Conservation (phyloP, 1,140 invertebrate species). For the Calephelis nemesis region DNA sequence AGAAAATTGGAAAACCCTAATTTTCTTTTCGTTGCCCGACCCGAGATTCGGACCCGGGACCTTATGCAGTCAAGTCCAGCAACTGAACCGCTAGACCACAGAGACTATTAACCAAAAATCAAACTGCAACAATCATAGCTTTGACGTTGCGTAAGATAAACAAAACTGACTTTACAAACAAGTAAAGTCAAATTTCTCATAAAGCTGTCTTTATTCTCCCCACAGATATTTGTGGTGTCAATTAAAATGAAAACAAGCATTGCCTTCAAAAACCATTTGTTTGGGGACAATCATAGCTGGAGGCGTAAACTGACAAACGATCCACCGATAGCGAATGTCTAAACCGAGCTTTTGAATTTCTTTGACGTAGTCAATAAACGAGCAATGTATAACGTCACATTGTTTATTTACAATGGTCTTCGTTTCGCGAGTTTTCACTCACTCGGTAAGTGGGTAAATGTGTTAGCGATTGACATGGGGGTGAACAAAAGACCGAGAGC, state of each 20-base stretch:
- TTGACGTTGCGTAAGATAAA: neutral
- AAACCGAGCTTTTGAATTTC: constrained; percentile 73
- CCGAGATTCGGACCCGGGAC: too few species aligned
- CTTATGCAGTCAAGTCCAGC: too few species aligned
- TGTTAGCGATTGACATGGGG: constrained; percentile 76
- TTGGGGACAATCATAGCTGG: constrained; percentile 57
- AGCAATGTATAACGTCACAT: constrained; percentile 27
- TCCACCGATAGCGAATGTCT: constrained; percentile 56
- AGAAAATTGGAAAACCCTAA: too few species aligned
- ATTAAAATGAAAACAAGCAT: constrained; percentile 62
- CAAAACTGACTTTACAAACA: neutral
- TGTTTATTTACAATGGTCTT: constrained; percentile 57
- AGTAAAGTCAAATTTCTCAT: neutral
- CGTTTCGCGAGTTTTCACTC: constrained; percentile 75
- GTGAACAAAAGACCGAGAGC: constrained; percentile 52
- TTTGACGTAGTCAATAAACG: constrained; percentile 74
- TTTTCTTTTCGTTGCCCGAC: too few species aligned
- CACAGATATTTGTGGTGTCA: constrained; percentile 48
- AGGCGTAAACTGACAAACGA: constrained; percentile 70
- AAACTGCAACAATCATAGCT: neutral
- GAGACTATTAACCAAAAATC: too few species aligned
- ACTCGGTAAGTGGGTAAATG: constrained; percentile 71
- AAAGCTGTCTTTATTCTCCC: neutral
- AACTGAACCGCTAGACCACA: too few species aligned
- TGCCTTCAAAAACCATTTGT: constrained; percentile 66